Evolutionary conservation across 1,140 invertebrate species (phyloP), one percentile per base, ranked within the genome.

Genomic region (Diorhabda elongata): DNA sequence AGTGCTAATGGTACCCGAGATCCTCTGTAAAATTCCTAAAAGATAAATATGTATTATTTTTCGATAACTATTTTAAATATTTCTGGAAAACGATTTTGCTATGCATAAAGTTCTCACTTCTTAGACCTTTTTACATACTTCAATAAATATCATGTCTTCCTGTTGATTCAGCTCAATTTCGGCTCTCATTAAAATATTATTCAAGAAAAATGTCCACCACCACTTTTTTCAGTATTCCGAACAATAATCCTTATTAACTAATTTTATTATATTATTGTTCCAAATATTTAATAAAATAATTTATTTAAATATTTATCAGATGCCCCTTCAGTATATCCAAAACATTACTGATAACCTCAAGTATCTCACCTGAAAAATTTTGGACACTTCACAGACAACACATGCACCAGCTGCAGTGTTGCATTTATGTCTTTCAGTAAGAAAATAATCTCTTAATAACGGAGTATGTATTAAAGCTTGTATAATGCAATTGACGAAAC

Each of bases 401-500:
- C 97, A 99, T 63, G 85, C 84, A 2, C 84, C 84, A 59, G 85
- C 80, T 58, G 85, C 79, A 73, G 87, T 84, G 69, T 90, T 89
- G 80, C 94, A 96, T 75, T 91, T 87, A 80, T 98, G 97, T 74
- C 90, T 88, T 81, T 98, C 96, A 58, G 94, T 90, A 71, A 99
- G 87, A 79, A 99, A 98, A 82, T 97, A 99, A 80, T 99, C 96
- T 72, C 97, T 83, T 65, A 99, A 83, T 26, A 98, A 82, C 2
- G 97, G 96, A 4, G 96, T 98, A 78, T 99, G 97, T 60, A 95
- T 95, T 68, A 99, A 80, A 2, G 94, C 87, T 85, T 99, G 97
- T 5, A 98, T 90, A 77, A 98, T 97, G 79, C 95, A 97, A 81
- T 98, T 99, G 94, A 99, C 98, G 81, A 98, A 99, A 83, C 97